These are phyloP conservation scores for Tetraodon nigroviridis DNA, from an alignment of 2,113 vertebrate species.

Conservation along the genomic window DNA sequence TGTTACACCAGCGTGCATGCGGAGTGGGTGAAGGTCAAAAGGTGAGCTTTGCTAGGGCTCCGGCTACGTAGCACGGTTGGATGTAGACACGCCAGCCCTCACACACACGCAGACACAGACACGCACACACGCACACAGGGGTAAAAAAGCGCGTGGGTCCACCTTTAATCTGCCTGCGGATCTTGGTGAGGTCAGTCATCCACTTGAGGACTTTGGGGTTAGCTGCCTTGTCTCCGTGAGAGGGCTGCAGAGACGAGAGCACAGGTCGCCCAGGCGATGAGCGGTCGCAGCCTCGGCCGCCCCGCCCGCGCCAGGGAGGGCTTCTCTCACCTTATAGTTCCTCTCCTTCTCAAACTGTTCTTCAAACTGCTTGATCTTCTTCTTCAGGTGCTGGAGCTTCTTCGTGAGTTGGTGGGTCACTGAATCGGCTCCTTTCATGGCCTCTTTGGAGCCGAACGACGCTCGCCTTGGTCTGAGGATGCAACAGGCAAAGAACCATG, in stretches of 20 bases:
- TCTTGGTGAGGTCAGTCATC: constrained; percentile 97
- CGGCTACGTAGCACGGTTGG: constrained; percentile 45
- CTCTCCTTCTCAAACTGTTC: constrained; percentile 96
- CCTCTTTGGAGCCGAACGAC: constrained; percentile 89
- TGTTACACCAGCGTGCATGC: constrained; percentile 57
- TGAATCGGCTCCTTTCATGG: constrained; percentile 82
- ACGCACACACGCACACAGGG: neutral
- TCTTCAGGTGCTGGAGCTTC: constrained; percentile 89
- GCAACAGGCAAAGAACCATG: neutral
- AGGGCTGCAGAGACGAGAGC: constrained; percentile 77
- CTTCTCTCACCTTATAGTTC: constrained; percentile 81
- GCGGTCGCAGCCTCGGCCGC: too few relatives aligned
- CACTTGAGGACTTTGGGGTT: constrained; percentile 97
- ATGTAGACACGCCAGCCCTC: constrained; percentile 44
- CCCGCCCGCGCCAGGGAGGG: neutral
- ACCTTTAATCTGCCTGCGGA: constrained; percentile 97
- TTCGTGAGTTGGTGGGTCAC: constrained; percentile 91
- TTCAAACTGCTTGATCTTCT: constrained; percentile 97
- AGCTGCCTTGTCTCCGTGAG: constrained; percentile 92
- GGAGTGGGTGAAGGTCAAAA: constrained; percentile 36
- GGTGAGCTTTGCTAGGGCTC: constrained; percentile 32
- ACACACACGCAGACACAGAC: constrained; percentile 21
- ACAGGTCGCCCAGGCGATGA: neutral
- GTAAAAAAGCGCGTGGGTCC: constrained; percentile 14
- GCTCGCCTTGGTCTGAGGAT: constrained; percentile 84